Conservation (phyloP, 1,140 invertebrate species). For the Drosophila gunungcola region DNA sequence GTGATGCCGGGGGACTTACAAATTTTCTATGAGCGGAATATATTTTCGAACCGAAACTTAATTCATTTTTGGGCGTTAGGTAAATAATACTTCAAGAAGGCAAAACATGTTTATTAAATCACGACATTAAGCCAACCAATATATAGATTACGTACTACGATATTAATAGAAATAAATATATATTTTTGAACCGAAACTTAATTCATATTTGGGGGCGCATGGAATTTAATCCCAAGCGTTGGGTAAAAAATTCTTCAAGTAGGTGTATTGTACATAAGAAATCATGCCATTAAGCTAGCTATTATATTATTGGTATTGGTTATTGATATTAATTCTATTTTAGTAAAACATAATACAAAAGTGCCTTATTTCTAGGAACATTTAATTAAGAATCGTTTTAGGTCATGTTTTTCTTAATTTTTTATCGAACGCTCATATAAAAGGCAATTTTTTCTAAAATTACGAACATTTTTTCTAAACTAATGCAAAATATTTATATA, state of each 20-base stretch:
- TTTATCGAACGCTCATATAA: no score
- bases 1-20: constrained; percentile 2
- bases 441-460: no score
- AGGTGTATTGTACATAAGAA: not conserved
- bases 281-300: not conserved
- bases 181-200: no score
- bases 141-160: no score
- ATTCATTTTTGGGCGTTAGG: not conserved
- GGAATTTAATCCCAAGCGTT: not conserved
- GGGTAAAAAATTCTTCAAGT: not conserved
- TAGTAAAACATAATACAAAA: not conserved
- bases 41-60: constrained; percentile 19
- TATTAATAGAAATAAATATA: not conserved
- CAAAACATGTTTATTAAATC: no score
- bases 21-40: constrained; percentile 18
- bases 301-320: not conserved
- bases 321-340: not conserved
- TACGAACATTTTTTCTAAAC: no score
- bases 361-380: no score
- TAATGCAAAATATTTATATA: no score
- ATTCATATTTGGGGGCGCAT: not conserved
- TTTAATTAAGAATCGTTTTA: no score
- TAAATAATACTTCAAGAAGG: no score
- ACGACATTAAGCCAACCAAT: no score
- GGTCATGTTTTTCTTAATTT: no score